Evolutionary conservation across 2,113 vertebrate species (phyloP), one percentile per base, ranked within the genome.

Genomic region (Baryphthengus martii): DNA sequence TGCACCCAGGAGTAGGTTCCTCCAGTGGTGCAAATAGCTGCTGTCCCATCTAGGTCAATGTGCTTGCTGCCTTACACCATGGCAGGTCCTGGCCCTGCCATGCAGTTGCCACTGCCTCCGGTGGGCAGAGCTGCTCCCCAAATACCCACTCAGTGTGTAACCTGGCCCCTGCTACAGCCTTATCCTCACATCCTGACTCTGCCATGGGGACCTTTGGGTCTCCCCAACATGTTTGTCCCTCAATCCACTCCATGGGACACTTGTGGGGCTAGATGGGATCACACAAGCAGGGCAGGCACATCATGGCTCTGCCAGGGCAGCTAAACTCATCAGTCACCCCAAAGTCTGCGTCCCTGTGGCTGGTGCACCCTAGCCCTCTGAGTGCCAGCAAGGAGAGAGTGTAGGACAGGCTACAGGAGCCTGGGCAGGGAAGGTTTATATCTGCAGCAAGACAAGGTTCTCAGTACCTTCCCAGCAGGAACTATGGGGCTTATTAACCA

Each of bases 101-200:
- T 15, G 35, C 26, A 49, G n/a, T 28, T 9, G 0, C 21, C 40
- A 15, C 33, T 31, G 37, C 24, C 50, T 85, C 50, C 0, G 0
- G 6, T 52, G 47, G 73, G 56, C 52, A 85, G 63, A 72, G 2
- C 16, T 80, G 45, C 8, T 9, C 13, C 44, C 28, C 49, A 59
- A 4, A 73, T 26, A 23, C 9, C 5, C 40, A 9, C 53, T 53
- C 5, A 3, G n/a, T 25, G 17, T 86, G 25, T 29, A 84, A 28
- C 29, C 35, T 80, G 68, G 29, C 7, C 23, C n/a, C 40, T 61
- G 26, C 7, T 37, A 68, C 1, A 5, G 20, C 23, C 35, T 31
- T 50, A 44, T 52, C 33, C 13, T 35, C 84, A 39, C 33, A 66
- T 23, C 13, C 12, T 17, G 19, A 78, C 33, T 17, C 45, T 3